Conservation (phyloP, 1,140 invertebrate genomes). For the Leptonema lineaticorne region DNA sequence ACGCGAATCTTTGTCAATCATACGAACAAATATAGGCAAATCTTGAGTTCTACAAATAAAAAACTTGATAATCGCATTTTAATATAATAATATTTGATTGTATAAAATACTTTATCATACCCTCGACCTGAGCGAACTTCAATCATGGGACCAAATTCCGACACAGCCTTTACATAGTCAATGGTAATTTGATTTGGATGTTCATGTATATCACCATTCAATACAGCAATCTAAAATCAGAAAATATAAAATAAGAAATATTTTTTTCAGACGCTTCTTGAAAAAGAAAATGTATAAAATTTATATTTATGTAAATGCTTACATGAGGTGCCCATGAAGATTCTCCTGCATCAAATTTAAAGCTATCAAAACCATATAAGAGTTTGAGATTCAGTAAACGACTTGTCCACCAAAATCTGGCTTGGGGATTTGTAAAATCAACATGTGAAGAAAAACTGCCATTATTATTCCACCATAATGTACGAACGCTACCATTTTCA, state of each 20-base stretch:
- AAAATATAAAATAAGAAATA: no score
- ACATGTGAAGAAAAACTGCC: conserved; percentile 60
- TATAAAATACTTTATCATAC: conserved; percentile 43
- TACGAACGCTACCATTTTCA: conserved; percentile 58
- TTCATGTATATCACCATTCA: conserved; percentile 51
- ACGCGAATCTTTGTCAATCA: conserved; percentile 82
- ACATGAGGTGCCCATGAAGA: conserved; percentile 61
- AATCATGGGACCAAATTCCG: conserved; percentile 66
- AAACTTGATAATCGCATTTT: no score
- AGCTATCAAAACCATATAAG: conserved; percentile 74
- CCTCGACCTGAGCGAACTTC: conserved; percentile 68
- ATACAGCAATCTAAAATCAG: conserved; percentile 50
- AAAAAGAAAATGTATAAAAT: neutral
- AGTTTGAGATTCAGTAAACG: conserved; percentile 62
- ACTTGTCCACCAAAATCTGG: conserved; percentile 72
- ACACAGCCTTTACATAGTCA: conserved; percentile 65
- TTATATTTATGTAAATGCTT: conserved; percentile 4
- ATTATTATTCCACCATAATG: conserved; percentile 83
- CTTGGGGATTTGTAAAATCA: conserved; percentile 77
- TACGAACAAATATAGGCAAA: conserved; percentile 80
- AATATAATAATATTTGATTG: no score
- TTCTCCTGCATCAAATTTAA: conserved; percentile 95
- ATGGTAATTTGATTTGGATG: conserved; percentile 65
- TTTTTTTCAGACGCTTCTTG: neutral
- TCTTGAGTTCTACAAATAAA: conserved; percentile 74